Evolutionary conservation across 1,140 invertebrate genomes (phyloP), one percentile per base, ranked within the genome.

Genomic region (Aphelenchoides fujianensis): DNA sequence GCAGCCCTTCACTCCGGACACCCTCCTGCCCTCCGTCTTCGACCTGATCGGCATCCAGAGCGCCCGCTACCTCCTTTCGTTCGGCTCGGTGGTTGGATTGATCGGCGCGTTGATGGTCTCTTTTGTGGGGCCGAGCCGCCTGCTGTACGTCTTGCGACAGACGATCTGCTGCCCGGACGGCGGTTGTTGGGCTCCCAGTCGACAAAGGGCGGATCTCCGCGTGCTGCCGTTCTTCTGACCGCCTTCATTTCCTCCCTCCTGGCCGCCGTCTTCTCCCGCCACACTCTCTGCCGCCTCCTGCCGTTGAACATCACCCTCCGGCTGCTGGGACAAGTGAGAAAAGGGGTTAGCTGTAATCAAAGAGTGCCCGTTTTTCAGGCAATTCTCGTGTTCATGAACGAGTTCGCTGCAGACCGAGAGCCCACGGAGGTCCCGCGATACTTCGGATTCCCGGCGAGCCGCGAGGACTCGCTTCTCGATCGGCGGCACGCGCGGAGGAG

Each of bases 1-100:
- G 19, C 16, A 3, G n/a, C 19, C n/a, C 16, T 73, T 34, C 31
- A 31, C 73, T 35, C 28, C 23, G 27, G 37, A 31, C 27, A 31
- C 72, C 31, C 52, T 74, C 28, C 55, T 74, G 12, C 72, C 72
- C 16, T 57, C 72, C 2, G 31, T 59, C 27, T 74, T 74, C 72
- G 59, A 74, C 41, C 53, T 73, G n/a, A 74, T 74, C 7, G 41
- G 73, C n/a, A 73, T 74, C 30, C 75, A 68, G 23, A 74, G 71
- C 19, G 72, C 72, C 7, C 73, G 72, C 34, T 74, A 74, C 55
- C 23, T 74, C 23, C 64, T 74, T 71, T 69, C 66, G 34, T 57
- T 76, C 1, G 72, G 72, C 23, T 77, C 74, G 0, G 70, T 76
- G 36, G 67, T 57, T 48, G 54, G 71, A 28, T 63, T 74, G 7